These are phyloP conservation scores for Calliopsis andreniformis DNA, from an alignment of 1,140 invertebrate genomes.

Conservation along the genomic window DNA sequence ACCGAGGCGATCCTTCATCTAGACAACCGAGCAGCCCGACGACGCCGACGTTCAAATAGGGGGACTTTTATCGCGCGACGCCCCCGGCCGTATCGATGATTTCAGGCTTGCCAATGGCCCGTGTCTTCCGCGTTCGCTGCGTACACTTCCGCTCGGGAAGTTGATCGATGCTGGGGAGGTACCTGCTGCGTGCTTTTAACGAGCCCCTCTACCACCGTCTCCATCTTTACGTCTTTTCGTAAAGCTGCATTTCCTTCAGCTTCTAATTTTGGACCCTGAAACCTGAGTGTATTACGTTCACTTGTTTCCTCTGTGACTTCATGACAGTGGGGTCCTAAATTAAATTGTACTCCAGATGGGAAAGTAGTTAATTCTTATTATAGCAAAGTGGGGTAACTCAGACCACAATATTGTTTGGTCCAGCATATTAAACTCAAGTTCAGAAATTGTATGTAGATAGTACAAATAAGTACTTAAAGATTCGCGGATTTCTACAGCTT, in stretches of 20 bases:
- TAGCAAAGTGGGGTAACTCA: no score
- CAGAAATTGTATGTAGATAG: no score
- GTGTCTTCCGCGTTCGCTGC: constrained; percentile 20
- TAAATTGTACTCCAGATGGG: no score
- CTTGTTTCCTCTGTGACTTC: no score
- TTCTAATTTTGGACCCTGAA: no score
- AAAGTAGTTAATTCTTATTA: no score
- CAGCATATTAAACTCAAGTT: no score
- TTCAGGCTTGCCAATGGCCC: constrained; percentile 37
- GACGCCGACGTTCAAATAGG: constrained; percentile 46
- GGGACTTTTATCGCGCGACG: constrained; percentile 42
- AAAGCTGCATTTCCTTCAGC: background rate
- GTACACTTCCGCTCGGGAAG: background rate
- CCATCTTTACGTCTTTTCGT: background rate
- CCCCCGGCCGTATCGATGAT: constrained; percentile 51
- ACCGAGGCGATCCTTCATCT: constrained; percentile 48
- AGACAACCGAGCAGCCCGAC: constrained; percentile 39
- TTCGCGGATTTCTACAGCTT: no score
- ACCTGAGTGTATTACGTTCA: no score
- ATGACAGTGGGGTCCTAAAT: no score
- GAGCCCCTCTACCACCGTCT: background rate
- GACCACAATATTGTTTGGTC: no score
- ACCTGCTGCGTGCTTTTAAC: background rate
- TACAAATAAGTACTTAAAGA: no score
- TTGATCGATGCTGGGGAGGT: constrained; percentile 19